Percentiles rank a stretch among this genome's conserved stretches.
These are phyloP conservation scores for Acronicta leporina DNA, from an alignment of 2,888 invertebrate species.

Conservation along the genomic window DNA sequence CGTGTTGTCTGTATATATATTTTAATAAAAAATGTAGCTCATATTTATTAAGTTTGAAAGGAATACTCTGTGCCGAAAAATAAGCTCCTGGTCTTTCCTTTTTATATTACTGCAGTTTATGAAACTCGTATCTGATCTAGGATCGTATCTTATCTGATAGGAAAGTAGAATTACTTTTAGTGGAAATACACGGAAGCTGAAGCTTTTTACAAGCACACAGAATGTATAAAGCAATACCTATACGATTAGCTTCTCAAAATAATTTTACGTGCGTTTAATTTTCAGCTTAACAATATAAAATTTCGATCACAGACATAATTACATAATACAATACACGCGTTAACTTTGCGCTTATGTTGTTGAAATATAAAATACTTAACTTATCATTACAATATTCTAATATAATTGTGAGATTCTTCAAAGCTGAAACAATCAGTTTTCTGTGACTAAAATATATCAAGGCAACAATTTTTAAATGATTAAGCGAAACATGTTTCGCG, in stretches of 20 bases:
- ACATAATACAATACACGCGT: conserved; percentile 82
- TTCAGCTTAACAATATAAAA: conserved; percentile 87
- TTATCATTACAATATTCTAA: conserved; percentile 80
- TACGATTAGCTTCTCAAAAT: conserved; percentile 60
- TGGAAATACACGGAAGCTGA: not conserved
- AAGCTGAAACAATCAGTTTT: conserved; percentile 84
- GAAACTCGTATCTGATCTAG: too few relatives aligned
- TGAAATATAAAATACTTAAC: conserved; percentile 85
- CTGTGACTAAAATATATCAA: conserved; percentile 80
- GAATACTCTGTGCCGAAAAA: not conserved
- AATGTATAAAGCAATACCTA: conserved; percentile 66
- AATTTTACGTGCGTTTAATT: conserved; percentile 74
- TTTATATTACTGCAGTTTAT: too few relatives aligned
- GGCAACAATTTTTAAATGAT: conserved; percentile 80
- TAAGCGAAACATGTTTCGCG: conserved; percentile 73
- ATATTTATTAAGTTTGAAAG: too few relatives aligned
- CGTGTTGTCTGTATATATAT: too few relatives aligned
- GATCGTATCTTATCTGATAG: too few relatives aligned
- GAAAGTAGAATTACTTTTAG: too few relatives aligned
- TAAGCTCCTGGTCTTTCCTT: too few relatives aligned
- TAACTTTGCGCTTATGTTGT: conserved; percentile 79
- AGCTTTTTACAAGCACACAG: conserved; percentile 57
- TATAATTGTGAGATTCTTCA: conserved; percentile 80
- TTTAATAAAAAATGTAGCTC: too few relatives aligned
- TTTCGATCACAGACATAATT: conserved; percentile 89